Evolutionary conservation across 2,113 vertebrate species (phyloP).

Genomic region (Oncorhynchus kisutch): DNA sequence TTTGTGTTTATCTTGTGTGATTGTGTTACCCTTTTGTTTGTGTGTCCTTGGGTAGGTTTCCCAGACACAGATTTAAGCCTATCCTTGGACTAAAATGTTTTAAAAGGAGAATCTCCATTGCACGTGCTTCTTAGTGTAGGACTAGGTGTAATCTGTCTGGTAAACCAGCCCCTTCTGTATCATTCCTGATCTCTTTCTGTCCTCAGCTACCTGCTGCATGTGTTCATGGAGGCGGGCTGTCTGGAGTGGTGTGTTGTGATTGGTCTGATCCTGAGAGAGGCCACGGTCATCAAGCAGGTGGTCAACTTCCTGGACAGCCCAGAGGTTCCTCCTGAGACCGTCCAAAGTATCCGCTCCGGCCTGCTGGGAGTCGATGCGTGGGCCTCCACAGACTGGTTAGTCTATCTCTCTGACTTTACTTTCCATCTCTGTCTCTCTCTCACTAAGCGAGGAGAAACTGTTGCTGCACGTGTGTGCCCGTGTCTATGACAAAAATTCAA

Average conservation of each 20-base stretch:
- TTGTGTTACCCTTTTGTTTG: too few relatives aligned
- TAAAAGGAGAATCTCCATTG: too few relatives aligned
- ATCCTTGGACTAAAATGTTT: background rate
- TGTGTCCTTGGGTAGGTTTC: background rate
- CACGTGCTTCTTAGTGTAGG: too few relatives aligned
- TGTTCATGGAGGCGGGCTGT: conserved; percentile 96
- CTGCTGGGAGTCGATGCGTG: conserved; percentile 86
- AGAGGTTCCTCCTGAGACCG: conserved; percentile 84
- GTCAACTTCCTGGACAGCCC: conserved; percentile 84
- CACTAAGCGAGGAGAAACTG: too few relatives aligned
- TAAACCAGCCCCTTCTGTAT: background rate
- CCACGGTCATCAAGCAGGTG: conserved; percentile 86
- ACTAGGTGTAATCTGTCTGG: too few relatives aligned
- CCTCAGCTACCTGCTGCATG: conserved; percentile 89
- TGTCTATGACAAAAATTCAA: too few relatives aligned
- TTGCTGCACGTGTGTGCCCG: too few relatives aligned
- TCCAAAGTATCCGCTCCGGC: conserved; percentile 85
- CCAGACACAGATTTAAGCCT: too few relatives aligned
- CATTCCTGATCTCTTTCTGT: background rate
- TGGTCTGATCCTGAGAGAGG: conserved; percentile 90
- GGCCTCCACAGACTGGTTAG: conserved; percentile 92
- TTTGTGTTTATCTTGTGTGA: too few relatives aligned
- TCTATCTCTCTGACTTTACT: background rate
- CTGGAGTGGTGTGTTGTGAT: conserved; percentile 94
- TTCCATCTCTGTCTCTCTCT: background rate